Percentiles rank a stretch among this genome's conserved stretches.
Evolutionary conservation across 2,797 vertebrate genomes (phyloP).

Genomic region (Anguilla marmorata): DNA sequence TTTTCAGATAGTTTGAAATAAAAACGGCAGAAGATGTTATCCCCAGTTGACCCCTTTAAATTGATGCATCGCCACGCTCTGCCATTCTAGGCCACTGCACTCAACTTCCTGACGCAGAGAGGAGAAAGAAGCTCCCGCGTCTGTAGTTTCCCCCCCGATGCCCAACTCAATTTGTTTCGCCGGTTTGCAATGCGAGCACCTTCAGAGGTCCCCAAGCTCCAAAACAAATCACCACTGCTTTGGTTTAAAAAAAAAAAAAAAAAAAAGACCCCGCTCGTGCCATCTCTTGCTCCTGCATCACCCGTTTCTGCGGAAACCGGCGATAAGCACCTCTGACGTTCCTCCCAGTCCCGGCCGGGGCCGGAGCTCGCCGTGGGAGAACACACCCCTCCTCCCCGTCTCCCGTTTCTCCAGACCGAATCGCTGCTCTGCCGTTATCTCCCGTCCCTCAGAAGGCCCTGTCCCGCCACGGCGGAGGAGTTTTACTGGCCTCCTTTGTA

Average conservation of each 20-base stretch:
- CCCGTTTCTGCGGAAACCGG: not conserved
- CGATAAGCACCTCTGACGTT: constrained; percentile 10
- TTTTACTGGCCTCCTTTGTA: constrained; percentile 2
- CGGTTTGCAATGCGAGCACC: not conserved
- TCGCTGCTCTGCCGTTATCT: not conserved
- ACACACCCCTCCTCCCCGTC: not conserved
- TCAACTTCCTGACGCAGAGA: not conserved
- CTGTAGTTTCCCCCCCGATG: constrained; percentile 7
- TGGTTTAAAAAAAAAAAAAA: not conserved
- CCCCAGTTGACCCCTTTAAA: not conserved
- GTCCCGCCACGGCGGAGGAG: not conserved
- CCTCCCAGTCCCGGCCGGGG: not conserved
- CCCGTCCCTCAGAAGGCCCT: not conserved
- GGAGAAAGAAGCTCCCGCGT: not conserved
- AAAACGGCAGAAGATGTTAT: not conserved
- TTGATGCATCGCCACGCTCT: not conserved
- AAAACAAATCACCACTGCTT: constrained; percentile 21
- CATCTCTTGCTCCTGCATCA: not conserved
- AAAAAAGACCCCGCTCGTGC: not conserved
- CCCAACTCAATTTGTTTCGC: constrained; percentile 26
- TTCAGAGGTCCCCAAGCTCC: constrained; percentile 10
- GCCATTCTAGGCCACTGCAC: constrained; percentile 7
- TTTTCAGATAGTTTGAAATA: not conserved
- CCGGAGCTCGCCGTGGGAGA: not conserved
- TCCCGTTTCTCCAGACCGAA: not conserved